Evolutionary conservation across 1,140 invertebrate species (phyloP).

Genomic region (Cheumatopsyche charites): DNA sequence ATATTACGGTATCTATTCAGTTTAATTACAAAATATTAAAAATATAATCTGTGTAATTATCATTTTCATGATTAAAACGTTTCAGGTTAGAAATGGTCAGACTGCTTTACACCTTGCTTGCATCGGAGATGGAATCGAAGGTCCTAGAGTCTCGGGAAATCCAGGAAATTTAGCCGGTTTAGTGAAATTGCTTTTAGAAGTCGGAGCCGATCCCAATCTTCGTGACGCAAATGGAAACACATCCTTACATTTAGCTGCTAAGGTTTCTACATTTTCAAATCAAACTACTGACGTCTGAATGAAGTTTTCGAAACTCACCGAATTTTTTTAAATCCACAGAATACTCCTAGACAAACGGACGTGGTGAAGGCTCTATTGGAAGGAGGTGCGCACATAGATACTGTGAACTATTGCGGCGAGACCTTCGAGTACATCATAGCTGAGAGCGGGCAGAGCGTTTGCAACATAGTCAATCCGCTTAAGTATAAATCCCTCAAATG

Average conservation of each 20-base stretch:
- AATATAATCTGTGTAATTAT: neutral
- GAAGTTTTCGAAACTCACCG: slow-evolving; percentile 34
- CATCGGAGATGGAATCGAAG: slow-evolving; percentile 60
- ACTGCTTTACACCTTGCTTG: slow-evolving; percentile 87
- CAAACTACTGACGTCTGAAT: slow-evolving; percentile 36
- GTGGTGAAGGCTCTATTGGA: slow-evolving; percentile 74
- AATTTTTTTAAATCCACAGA: slow-evolving; percentile 47
- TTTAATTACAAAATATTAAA: too few relatives aligned
- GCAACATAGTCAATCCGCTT: slow-evolving; percentile 77
- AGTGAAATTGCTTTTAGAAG: slow-evolving; percentile 77
- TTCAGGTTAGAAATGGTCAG: slow-evolving; percentile 68
- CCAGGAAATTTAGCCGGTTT: slow-evolving; percentile 67
- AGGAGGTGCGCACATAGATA: slow-evolving; percentile 85
- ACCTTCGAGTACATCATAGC: slow-evolving; percentile 76
- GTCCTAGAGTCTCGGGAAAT: slow-evolving; percentile 39
- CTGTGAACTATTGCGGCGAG: slow-evolving; percentile 78
- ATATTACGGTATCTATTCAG: slow-evolving; percentile 64
- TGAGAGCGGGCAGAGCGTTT: slow-evolving; percentile 62
- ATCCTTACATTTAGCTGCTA: slow-evolving; percentile 78
- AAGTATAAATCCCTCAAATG: slow-evolving; percentile 81
- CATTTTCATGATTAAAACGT: neutral
- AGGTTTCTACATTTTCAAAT: slow-evolving; percentile 47
- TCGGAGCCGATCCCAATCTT: slow-evolving; percentile 81
- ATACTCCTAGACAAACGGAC: slow-evolving; percentile 67
- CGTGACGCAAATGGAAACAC: slow-evolving; percentile 81